Conservation (phyloP, 2,888 invertebrate genomes). For the Strigamia maritima region DNA sequence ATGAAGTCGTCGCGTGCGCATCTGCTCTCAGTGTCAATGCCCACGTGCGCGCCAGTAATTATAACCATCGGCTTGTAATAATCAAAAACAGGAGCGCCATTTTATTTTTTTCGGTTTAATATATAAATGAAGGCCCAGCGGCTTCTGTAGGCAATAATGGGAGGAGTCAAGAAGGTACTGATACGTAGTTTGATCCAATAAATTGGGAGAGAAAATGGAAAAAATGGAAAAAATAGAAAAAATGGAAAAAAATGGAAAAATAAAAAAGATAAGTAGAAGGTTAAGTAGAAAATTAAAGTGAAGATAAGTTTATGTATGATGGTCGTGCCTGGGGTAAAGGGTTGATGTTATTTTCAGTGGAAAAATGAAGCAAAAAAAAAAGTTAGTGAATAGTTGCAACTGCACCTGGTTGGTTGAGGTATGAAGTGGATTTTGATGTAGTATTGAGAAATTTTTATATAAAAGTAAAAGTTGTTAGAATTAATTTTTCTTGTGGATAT, state of each 20-base stretch:
- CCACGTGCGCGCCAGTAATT: conserved; percentile 13
- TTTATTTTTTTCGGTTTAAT: not conserved
- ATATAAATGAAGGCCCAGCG: not conserved
- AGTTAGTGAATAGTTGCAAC: not conserved
- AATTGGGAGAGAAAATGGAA: not conserved
- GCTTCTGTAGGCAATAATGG: not conserved
- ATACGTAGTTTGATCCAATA: not conserved
- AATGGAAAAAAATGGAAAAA: not conserved
- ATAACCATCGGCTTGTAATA: conserved; percentile 15
- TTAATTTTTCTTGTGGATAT: too few relatives aligned
- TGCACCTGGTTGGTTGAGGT: not conserved
- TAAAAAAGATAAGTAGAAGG: not conserved
- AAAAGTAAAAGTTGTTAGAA: too few relatives aligned
- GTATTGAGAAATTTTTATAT: too few relatives aligned
- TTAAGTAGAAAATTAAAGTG: not conserved
- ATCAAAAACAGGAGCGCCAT: conserved; percentile 15
- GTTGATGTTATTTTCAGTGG: not conserved
- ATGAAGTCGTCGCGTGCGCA: conserved; percentile 31
- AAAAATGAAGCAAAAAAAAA: not conserved
- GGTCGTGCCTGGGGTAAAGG: not conserved
- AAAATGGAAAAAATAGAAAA: not conserved
- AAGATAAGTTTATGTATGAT: not conserved
- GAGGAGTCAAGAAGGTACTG: not conserved
- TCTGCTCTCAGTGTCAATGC: conserved; percentile 25
- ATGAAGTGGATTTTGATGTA: not conserved